A percentile compares a stretch with the other conserved stretches of the same genome.
Evolutionary conservation across 2,797 vertebrate species (phyloP).

Genomic region (Gallinago solitaria): DNA sequence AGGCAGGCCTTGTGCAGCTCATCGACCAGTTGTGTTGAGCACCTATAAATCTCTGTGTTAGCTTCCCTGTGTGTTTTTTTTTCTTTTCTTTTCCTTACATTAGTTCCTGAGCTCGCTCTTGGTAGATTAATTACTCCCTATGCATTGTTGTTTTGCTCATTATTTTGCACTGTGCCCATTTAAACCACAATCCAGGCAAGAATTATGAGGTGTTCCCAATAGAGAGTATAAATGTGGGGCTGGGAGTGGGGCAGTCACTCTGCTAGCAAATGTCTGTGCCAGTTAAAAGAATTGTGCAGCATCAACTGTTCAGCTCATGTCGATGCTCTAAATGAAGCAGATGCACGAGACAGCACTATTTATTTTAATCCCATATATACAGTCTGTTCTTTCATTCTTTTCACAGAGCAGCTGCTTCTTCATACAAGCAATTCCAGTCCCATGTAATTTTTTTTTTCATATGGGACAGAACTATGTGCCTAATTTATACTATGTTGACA

Average conservation of each 20-base stretch:
- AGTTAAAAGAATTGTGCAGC: background rate
- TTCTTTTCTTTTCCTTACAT: background rate
- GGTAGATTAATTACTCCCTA: background rate
- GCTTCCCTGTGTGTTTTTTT: background rate
- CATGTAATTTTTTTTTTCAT: background rate
- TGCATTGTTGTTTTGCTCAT: background rate
- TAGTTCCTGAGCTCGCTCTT: background rate
- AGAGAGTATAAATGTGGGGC: background rate
- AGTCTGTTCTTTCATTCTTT: background rate
- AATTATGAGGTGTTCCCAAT: background rate
- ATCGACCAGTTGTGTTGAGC: background rate
- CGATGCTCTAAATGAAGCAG: background rate
- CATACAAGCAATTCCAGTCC: background rate
- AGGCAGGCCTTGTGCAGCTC: background rate
- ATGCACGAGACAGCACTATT: constrained; percentile 14
- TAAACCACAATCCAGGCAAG: background rate
- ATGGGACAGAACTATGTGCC: background rate
- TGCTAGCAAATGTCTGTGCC: background rate
- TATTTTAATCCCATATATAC: constrained; percentile 12
- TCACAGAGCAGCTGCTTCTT: constrained; percentile 1
- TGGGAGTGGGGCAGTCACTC: background rate
- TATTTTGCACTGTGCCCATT: background rate
- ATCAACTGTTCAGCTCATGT: background rate
- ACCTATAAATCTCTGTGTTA: background rate
- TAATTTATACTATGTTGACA: background rate